Evolutionary conservation across 2,113 vertebrate genomes (phyloP).

Genomic region (Sander lucioperca): DNA sequence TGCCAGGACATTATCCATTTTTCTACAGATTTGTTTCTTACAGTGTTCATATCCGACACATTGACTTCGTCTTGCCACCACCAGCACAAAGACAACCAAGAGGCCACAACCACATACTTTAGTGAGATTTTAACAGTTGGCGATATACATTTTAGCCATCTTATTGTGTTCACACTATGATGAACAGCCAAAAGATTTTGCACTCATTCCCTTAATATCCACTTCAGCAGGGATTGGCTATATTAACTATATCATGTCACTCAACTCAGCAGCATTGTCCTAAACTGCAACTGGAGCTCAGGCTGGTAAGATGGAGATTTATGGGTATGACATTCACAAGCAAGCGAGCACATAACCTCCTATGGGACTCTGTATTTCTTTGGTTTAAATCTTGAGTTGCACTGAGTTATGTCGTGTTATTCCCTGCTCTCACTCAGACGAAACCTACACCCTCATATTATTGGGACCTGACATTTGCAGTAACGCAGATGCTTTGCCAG

Average conservation of each 20-base stretch:
- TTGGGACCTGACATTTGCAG: conserved; percentile 57
- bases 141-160: conserved; percentile 15
- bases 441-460: conserved; percentile 67
- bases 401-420: conserved; percentile 60
- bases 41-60: conserved; percentile 30
- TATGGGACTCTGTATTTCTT: conserved; percentile 40
- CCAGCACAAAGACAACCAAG: conserved; percentile 32
- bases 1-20: no score
- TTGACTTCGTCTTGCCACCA: conserved; percentile 26
- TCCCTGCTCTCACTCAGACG: conserved; percentile 55
- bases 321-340: conserved; percentile 65
- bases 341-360: conserved; percentile 41
- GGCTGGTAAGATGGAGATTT: conserved; percentile 63
- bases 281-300: conserved; percentile 53
- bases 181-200: conserved; percentile 2
- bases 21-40: no score
- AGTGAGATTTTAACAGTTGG: neutral
- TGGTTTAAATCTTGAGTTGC: conserved; percentile 38
- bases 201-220: conserved; percentile 3
- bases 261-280: conserved; percentile 41
- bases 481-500: conserved; percentile 55
- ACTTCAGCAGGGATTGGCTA: conserved; percentile 1
- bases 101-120: conserved; percentile 1
- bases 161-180: neutral
- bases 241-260: conserved; percentile 21